phyloP scores from a whole-genome alignment of 2,113 vertebrate genomes.

The Psammodynastes pulverulentus region DNA sequence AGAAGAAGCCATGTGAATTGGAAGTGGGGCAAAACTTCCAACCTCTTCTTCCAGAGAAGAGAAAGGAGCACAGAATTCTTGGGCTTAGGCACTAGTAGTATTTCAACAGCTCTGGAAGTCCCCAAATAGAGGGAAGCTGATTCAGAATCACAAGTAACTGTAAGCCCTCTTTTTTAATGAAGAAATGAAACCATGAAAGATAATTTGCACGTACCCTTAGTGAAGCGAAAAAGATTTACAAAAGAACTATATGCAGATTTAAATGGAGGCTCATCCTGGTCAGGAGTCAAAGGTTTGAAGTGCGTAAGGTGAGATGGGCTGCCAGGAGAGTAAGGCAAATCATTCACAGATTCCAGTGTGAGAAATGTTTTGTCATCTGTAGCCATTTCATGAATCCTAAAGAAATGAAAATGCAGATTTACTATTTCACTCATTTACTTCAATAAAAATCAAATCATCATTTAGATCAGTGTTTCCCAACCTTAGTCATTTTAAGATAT shows the following conservation, averaged over 20 bases:
- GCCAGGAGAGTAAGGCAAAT: slow-evolving; percentile 75
- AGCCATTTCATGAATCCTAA: slow-evolving; percentile 85
- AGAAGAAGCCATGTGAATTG: neutral
- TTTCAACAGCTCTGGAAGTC: neutral
- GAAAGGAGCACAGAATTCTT: neutral
- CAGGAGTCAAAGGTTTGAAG: slow-evolving; percentile 95
- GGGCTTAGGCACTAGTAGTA: neutral
- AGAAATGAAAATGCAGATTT: neutral
- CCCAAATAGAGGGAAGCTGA: neutral
- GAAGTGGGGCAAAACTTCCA: neutral
- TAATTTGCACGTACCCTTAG: slow-evolving; percentile 78
- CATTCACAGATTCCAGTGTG: slow-evolving; percentile 74
- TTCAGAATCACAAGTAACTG: neutral
- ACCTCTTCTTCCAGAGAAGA: neutral
- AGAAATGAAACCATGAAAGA: neutral
- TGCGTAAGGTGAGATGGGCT: slow-evolving; percentile 95
- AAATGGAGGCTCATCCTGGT: slow-evolving; percentile 93
- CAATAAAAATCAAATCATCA: slow-evolving; percentile 5
- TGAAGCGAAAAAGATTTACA: slow-evolving; percentile 96
- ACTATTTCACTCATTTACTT: neutral
- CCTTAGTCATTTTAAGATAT: too few species aligned
- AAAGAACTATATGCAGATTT: slow-evolving; percentile 98
- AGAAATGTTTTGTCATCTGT: slow-evolving; percentile 88
- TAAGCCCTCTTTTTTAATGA: neutral
- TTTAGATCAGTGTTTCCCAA: too few species aligned